Evolutionary conservation across 2,113 vertebrate genomes (phyloP).

Genomic region (Nothoprocta perdicaria): DNA sequence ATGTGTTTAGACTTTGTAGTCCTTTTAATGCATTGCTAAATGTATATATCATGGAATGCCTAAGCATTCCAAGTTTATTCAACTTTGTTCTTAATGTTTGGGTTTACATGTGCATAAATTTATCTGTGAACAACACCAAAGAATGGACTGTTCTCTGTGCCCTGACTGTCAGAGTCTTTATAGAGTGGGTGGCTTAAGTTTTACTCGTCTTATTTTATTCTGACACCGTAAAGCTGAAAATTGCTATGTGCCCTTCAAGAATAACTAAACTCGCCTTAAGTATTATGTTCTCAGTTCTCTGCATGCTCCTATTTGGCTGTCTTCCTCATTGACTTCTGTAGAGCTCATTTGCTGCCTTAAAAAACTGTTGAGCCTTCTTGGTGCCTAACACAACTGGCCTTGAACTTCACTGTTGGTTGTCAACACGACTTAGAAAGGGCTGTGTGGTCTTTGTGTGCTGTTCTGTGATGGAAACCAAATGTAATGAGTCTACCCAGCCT

Average conservation of each 20-base stretch:
- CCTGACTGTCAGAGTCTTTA: too few relatives aligned
- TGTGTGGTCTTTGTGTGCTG: background rate
- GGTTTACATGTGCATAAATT: background rate
- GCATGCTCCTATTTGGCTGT: background rate
- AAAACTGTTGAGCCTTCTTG: background rate
- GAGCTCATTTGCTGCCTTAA: background rate
- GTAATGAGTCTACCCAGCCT: fast-evolving
- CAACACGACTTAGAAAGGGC: background rate
- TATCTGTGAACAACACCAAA: background rate
- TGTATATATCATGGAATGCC: background rate
- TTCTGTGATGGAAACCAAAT: background rate
- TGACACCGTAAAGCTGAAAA: background rate
- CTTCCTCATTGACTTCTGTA: background rate
- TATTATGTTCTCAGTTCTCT: background rate
- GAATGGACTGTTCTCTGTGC: background rate
- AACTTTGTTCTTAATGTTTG: background rate
- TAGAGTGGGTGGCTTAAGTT: background rate
- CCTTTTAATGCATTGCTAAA: background rate
- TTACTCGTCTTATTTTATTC: background rate
- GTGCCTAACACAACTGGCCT: background rate
- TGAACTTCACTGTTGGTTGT: background rate
- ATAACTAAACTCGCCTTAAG: background rate
- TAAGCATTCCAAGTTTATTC: background rate
- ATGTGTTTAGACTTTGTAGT: background rate
- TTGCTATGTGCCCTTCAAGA: background rate